Base-by-base conservation (phyloP, 2,888 invertebrate genomes). In the Pelosia muscerda region DNA sequence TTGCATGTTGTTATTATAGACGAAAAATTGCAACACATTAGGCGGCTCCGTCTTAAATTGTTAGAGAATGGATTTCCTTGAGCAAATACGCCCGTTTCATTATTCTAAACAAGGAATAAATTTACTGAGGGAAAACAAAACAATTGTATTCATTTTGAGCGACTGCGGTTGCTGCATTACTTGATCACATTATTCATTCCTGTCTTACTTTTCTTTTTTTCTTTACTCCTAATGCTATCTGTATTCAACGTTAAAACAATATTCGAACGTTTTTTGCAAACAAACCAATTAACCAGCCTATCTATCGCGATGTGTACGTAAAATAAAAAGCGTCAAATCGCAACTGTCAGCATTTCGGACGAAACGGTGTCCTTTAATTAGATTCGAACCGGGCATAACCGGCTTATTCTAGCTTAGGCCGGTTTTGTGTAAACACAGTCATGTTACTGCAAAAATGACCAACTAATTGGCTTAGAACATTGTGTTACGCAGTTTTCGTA, bases 391-490 rank as follows among this genome's bases (percentile, higher is more conserved):
- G 91, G 87, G 85, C 86, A 90, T 93, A 94, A 92, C 92, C 90
- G 93, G 94, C 93, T 94, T 94, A 94, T 87, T 88, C 89, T 91
- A 88, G 94, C 93, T 94, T 91, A 93, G 90, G 88, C 89, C 86
- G 80, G 85, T 87, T 86, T 68, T 85, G 85, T 85, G 88, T 86
- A 88, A 87, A 89, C 86, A 87, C 85, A 84, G 84, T 86, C 91
- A 88, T 88, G 90, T 88, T 84, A 87, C 88, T 91, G 93, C 90
- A 94, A 94, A 94, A 93, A 93, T 93, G 91, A 91, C 89, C 92
- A 92, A 88, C 93, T 94, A 94, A 94, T 93, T 94, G 94, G 94
- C 94, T 94, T 93, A 94, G 91, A 89, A 91, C 90, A 90, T 88
- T 89, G 88, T 85, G 90, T 88, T 89, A 90, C 91, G 87, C 89